Evolutionary conservation across 1,140 invertebrate genomes (phyloP), one percentile per base, ranked within the genome.

Genomic region (Drosophila eugracilis): DNA sequence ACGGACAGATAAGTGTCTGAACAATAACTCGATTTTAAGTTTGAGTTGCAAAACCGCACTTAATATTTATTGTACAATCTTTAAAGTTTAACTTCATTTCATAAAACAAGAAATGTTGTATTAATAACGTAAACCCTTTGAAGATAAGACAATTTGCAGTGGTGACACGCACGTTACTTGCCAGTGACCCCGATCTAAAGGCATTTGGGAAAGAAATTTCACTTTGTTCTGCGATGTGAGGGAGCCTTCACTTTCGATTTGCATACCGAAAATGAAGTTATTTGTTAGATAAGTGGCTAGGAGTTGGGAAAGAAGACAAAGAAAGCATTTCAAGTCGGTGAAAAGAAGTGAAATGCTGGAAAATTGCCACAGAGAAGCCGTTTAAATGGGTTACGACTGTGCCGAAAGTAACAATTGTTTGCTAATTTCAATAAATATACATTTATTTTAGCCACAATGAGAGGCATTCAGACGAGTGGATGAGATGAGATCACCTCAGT

Each of bases 271-370:
- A 75, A 48, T 32, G 22, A 42, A 73, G 54, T 62, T 72, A 65
- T 76, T 77, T 81, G 66, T 79, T 80, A 79, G 42, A 37, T 75
- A 80, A 65, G 42, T 71, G 76, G 44, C 52, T 39, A 44, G 58
- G 47, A 19, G 55, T 39, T 14, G 15, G 6, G 3, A 7, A 55
- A 50, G 3, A 7, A 55, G 55, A 47, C 49, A 67, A 70, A 15
- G 62, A 55, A 67, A 57, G 17, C 15, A 19, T 15, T 9, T 19
- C 1, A 9, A n/a, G n/a, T n/a, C 1, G 6, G 36, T 9, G 17
- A 21, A 54, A 65, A 77, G 41, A 63, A 50, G 21, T 15, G 28
- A 47, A 65, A 60, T 36, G 53, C 59, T 21, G 30, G 30, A 34
- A 65, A 45, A 37, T 47, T 10, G 41, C n/a, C n/a, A n/a, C 41